These are phyloP conservation scores for Eupithecia abbreviata DNA, from an alignment of 2,888 invertebrate genomes.

Conservation along the genomic window DNA sequence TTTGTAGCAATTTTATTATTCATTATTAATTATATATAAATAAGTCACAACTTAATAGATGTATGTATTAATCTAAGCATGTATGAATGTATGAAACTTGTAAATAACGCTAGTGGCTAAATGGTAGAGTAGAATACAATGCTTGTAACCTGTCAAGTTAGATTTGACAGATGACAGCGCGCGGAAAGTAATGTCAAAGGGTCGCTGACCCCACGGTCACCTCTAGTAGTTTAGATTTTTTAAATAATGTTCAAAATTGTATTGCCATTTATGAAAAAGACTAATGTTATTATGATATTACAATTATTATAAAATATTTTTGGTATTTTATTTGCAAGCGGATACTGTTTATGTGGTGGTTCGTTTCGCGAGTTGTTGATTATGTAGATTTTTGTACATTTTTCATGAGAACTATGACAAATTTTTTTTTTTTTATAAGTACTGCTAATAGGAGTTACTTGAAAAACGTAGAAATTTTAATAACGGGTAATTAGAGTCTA, in stretches of 20 bases:
- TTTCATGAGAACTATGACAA: no score
- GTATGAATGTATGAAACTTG: slow-evolving; percentile 29
- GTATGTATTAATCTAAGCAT: slow-evolving; percentile 26
- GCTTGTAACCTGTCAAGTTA: slow-evolving; percentile 33
- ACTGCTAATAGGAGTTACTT: no score
- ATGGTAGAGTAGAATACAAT: slow-evolving; percentile 24
- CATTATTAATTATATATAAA: slow-evolving; percentile 4
- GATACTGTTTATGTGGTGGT: not conserved
- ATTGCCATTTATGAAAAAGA: slow-evolving; percentile 81
- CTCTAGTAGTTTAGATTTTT: slow-evolving; percentile 54
- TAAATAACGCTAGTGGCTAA: slow-evolving; percentile 41
- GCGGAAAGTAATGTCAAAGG: slow-evolving; percentile 40
- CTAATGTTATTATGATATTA: slow-evolving; percentile 68
- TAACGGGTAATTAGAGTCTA: no score
- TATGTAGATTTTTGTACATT: not conserved
- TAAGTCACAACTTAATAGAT: slow-evolving; percentile 36
- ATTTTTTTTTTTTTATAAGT: no score
- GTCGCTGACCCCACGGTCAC: slow-evolving; percentile 40
- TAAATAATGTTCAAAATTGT: slow-evolving; percentile 79
- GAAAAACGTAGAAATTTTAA: no score
- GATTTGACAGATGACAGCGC: slow-evolving; percentile 38
- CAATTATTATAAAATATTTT: slow-evolving; percentile 63
- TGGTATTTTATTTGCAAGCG: slow-evolving; percentile 45
- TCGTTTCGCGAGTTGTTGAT: not conserved
- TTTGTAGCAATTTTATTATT: slow-evolving; percentile 13